Conservation (phyloP, 2,797 vertebrate genomes). For the Enteromius unitaeniatus region DNA sequence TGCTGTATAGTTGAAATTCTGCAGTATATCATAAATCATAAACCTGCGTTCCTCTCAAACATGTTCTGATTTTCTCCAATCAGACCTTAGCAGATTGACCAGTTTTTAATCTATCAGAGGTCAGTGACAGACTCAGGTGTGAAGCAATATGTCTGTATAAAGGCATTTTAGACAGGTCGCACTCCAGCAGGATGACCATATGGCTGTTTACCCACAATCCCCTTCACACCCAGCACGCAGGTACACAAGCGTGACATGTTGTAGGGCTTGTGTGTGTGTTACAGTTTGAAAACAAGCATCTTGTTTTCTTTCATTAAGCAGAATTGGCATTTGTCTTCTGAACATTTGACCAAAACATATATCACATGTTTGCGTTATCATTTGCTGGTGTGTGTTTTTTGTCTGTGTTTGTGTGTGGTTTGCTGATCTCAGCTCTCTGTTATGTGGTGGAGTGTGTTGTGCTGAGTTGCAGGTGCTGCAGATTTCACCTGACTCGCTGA, state of each 20-base stretch:
- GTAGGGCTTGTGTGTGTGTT: not conserved
- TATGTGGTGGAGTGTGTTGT: not conserved
- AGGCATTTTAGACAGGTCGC: constrained; percentile 19
- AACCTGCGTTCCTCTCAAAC: not conserved
- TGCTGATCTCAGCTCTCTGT: constrained; percentile 20
- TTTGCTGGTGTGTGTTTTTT: not conserved
- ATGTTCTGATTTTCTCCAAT: not conserved
- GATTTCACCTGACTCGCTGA: constrained; percentile 40
- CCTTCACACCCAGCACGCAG: not conserved
- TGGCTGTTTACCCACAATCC: constrained; percentile 36
- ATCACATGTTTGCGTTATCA: not conserved
- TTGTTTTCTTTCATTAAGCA: not conserved
- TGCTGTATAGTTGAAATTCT: not conserved
- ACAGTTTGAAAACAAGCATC: not conserved
- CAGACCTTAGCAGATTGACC: constrained; percentile 12
- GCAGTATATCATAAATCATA: not conserved
- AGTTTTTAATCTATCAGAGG: not conserved
- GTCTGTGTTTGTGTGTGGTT: constrained; percentile 1
- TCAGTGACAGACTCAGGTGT: constrained; percentile 30
- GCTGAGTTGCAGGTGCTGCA: constrained; percentile 33
- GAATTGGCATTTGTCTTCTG: not conserved
- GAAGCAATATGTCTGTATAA: constrained; percentile 16
- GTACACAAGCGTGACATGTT: not conserved
- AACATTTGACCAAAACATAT: constrained; percentile 6
- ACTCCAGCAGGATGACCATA: constrained; percentile 47